Evolutionary conservation across 2,797 vertebrate genomes (phyloP), one percentile per base, ranked within the genome.

Genomic region (Bryconaethiops microstoma): DNA sequence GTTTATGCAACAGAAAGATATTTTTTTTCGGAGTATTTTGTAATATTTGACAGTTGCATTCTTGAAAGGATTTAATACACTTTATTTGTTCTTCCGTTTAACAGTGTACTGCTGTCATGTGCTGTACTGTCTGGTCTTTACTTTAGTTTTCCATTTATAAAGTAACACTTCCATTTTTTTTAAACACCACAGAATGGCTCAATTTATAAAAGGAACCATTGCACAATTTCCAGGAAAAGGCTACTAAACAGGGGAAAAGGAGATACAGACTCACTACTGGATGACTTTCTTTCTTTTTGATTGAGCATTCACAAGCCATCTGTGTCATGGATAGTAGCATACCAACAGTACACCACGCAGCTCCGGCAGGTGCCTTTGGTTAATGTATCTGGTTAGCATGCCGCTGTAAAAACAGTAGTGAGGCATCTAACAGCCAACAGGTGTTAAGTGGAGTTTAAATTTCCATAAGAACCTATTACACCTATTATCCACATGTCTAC

Each of bases 371-470:
- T 57, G 52, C 17, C 2, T 73, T 73, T 55, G 17, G 29, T 39
- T 40, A 73, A 29, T 39, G 17, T 73, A n/a, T 72, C n/a, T 29
- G 48, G 69, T 35, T 5, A 55, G 7, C 52, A 35, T 40, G 19
- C 16, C 35, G 50, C 52, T 75, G 65, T 74, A 16, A 39, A 13
- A 42, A 42, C 48, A 63, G 59, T 45, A 35, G 50, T 40, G 14
- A 63, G 68, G 25, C n/a, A 39, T 13, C 14, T 64, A 78, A 54
- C 7, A 17, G 59, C 40, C 70, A 72, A 63, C 68, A 64, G 42
- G 48, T 79, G 52, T 57, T 4, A 80, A 60, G 40, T 69, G n/a
- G 45, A 35, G 16, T 48, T 21, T 75, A 68, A 50, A 81, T 62
- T n/a, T 54, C 23, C 9, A 29, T 25, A 21, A 65, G 57, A 62